Evolutionary conservation across 2,888 invertebrate species (phyloP).

Genomic region (Agriotes lineatus): DNA sequence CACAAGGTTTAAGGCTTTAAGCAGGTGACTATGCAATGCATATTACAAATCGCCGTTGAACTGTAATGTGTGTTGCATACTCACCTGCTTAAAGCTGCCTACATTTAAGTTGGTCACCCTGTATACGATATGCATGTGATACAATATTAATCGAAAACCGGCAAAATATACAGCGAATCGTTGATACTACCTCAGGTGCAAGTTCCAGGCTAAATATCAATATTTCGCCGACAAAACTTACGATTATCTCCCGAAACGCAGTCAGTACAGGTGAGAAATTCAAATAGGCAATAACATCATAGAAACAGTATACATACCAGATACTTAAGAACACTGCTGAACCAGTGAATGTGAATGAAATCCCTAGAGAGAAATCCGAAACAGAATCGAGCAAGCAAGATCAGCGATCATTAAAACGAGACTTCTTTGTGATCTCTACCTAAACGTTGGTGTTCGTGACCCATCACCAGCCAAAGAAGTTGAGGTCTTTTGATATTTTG

Average conservation of each 20-base stretch:
- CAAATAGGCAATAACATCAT: background rate
- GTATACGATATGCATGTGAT: background rate
- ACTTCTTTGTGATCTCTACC: background rate
- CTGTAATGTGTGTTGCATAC: too few species aligned
- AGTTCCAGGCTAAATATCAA: background rate
- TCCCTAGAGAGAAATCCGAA: background rate
- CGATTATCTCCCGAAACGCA: too few species aligned
- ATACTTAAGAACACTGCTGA: background rate
- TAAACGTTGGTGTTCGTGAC: too few species aligned
- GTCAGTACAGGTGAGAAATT: background rate
- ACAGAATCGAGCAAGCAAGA: background rate
- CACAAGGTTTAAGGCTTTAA: too few species aligned
- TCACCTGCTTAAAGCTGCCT: too few species aligned
- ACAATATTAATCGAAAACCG: background rate
- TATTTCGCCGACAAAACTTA: too few species aligned
- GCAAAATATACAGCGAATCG: background rate
- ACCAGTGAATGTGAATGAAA: background rate
- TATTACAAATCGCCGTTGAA: too few species aligned
- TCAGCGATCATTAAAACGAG: too few species aligned
- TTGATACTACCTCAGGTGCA: background rate
- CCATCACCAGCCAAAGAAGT: too few species aligned
- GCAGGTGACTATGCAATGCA: too few species aligned
- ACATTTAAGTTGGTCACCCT: too few species aligned
- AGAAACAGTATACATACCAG: background rate
- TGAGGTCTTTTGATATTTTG: too few species aligned